Evolutionary conservation across 1,140 invertebrate genomes (phyloP), one percentile per base, ranked within the genome.

Genomic region (Drosophila pachea): DNA sequence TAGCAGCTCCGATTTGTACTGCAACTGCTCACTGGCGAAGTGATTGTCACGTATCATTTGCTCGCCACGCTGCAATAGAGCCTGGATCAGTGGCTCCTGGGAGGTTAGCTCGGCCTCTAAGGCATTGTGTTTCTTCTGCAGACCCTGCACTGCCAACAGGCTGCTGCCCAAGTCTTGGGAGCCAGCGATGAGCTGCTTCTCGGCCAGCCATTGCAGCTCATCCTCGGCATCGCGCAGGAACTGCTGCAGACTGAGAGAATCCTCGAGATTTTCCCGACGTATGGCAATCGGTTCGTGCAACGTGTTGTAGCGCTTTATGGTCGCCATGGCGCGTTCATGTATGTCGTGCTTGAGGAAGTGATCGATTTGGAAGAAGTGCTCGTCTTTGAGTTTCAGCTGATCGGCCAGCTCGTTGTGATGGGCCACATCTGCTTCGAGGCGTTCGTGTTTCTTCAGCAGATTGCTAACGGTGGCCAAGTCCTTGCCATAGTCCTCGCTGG

Each of bases 91-190:
- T 0, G 96, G 94, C 89, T 97, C 96, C 75, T 96, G 93, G 7
- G 94, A 94, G 33, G 91, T 81, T 7, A 98, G 90, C 90, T 98
- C 96, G 0, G 95, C 93, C 88, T 97, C 96, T 4, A 97, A 82
- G 2, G 93, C 93, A 73, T 95, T 93, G 90, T 99, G 98, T 90
- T 99, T 99, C 91, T 99, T 99, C 78, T 99, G 97, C 48, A 99
- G 90, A 78, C 95, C 96, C 88, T 99, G 97, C 0, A 99, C 97
- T n/a, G 96, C 95, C 16, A 95, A 94, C 42, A 99, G 90, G 12
- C 89, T 87, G 82, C 92, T 92, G 68, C 95, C 93, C 68, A 96
- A 89, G 91, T 98, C 92, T 73, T 93, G 91, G 2, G 95, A 97
- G 0, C 93, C 91, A 3, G 95, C 96, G 12, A 97, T 90, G 5